phyloP scores from a whole-genome alignment of 2,888 invertebrate species.

The Leucophenga montana region DNA sequence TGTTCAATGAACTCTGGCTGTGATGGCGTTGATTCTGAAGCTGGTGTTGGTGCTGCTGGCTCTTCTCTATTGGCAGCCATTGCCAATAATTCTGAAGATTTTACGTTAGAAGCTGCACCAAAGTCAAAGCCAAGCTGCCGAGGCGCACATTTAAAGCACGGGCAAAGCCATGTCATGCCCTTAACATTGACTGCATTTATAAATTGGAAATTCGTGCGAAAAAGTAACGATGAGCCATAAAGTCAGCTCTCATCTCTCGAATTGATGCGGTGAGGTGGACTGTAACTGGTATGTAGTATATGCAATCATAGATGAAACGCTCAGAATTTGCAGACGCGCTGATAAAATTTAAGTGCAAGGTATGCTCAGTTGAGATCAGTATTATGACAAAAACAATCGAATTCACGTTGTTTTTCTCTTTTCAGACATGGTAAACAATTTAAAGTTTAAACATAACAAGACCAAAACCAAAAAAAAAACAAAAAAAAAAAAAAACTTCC shows the following conservation, averaged over 20 bases:
- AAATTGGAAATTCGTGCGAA: constrained; percentile 34
- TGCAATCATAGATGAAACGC: constrained; percentile 7
- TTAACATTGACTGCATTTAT: constrained; percentile 34
- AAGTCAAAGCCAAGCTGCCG: not conserved
- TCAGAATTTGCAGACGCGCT: not conserved
- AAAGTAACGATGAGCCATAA: constrained; percentile 22
- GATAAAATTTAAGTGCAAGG: constrained; percentile 3
- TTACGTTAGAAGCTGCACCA: not conserved
- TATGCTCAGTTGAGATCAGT: not conserved
- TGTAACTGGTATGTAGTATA: not conserved
- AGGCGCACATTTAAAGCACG: constrained; percentile 5
- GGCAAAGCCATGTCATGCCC: constrained; percentile 33
- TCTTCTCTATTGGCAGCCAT: not conserved
- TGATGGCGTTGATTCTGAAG: not conserved
- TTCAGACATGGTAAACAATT: no score
- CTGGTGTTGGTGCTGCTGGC: not conserved
- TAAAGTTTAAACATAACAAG: no score
- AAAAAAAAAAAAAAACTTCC: no score
- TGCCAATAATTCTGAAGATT: constrained; percentile 8
- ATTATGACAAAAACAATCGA: no score
- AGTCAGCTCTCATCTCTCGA: not conserved
- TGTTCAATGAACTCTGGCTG: no score
- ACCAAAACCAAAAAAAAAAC: no score
- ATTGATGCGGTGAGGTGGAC: not conserved
- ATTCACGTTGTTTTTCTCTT: no score